Evolutionary conservation across 2,113 vertebrate genomes (phyloP), one percentile per base, ranked within the genome.

Genomic region (Myotis brandtii): DNA sequence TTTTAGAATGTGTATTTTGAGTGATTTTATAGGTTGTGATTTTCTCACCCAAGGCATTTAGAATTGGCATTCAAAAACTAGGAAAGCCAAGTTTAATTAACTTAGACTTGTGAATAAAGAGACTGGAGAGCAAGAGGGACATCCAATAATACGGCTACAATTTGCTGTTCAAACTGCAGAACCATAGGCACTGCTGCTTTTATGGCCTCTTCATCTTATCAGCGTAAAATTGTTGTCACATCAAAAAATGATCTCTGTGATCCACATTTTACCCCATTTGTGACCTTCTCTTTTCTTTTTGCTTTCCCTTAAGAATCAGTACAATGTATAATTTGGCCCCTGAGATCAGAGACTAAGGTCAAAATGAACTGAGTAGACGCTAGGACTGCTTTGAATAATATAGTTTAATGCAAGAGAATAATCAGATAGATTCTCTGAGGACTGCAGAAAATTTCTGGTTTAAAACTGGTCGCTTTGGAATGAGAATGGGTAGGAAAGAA

Each of bases 11-110:
- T 94, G 37, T 27, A 89, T 92, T 95, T 89, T 95, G 69, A 89
- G 66, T 86, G 84, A 94, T 95, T 95, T 97, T 96, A 95, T 96
- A 92, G 87, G 54, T 77, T 93, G 72, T 95, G 90, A 93, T 95
- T 96, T 98, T 94, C 73, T 96, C 85, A 96, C 89, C 9, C 18
- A 30, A 93, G 84, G 72, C 89, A 86, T 82, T 95, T 95, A 84
- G 56, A 96, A 94, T 93, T 92, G 90, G 62, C 73, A 86, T 95
- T 96, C 72, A 83, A 93, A 86, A 88, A 91, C 77, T 59, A 83
- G 73, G 69, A 95, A 50, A 96, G 91, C 64, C 91, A 98, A 86
- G 85, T 94, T 97, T 96, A 98, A 97, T 97, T 95, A 96, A 94
- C 67, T 87, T 93, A 94, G 88, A 70, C 30, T 96, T 97, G 90